A percentile compares a stretch with the other conserved stretches of the same genome.
phyloP scores from a whole-genome alignment of 1,140 invertebrate species.

The Drosophila lowei region DNA sequence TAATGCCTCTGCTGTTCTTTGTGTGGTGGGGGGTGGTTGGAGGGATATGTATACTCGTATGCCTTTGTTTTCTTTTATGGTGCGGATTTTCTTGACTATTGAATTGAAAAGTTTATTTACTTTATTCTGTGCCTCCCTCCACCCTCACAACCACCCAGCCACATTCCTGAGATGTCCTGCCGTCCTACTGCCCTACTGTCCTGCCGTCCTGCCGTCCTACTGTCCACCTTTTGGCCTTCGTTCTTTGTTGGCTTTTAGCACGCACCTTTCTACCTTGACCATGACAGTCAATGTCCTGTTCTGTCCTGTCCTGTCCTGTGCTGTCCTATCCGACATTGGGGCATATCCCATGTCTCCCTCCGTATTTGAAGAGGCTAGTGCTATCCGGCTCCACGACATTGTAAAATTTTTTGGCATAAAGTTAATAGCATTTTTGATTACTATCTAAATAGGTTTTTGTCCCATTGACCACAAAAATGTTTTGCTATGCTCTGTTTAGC shows the following conservation, averaged over 20 bases:
- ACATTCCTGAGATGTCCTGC: too few relatives aligned
- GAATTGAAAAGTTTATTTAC: conserved; percentile 74
- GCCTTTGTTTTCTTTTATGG: conserved; percentile 64
- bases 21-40: too few relatives aligned
- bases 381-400: conserved; percentile 48
- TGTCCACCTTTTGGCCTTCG: neutral
- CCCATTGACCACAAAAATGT: conserved; percentile 73
- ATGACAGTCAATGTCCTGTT: conserved; percentile 49
- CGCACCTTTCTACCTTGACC: conserved; percentile 44
- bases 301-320: too few relatives aligned
- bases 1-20: conserved; percentile 19
- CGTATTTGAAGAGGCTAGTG: neutral
- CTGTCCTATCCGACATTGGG: neutral
- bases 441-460: conserved; percentile 74
- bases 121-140: conserved; percentile 28
- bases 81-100: conserved; percentile 71
- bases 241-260: conserved; percentile 9
- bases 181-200: neutral
- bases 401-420: conserved; percentile 75
- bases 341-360: conserved; percentile 5
- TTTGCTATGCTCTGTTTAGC: conserved; percentile 48
- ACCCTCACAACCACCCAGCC: too few relatives aligned
- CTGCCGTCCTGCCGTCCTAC: neutral
- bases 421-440: conserved; percentile 75
- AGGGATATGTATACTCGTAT: neutral